These are phyloP conservation scores for Tribolium castaneum DNA, from an alignment of 1,140 invertebrate genomes.

Conservation along the genomic window DNA sequence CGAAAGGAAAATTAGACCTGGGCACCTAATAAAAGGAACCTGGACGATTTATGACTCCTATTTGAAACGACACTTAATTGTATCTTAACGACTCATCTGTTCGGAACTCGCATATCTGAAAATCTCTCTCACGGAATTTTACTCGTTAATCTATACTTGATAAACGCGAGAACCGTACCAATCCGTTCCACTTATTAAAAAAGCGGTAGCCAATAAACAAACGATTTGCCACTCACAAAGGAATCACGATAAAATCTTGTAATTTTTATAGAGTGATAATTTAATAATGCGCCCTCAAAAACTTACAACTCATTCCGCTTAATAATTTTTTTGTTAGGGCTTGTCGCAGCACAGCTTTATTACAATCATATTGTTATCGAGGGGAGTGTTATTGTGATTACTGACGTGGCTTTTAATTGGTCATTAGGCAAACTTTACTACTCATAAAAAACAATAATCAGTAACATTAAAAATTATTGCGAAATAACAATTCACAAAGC, in stretches of 20 bases:
- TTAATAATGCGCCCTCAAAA: neutral
- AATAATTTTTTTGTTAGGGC: conserved; percentile 8
- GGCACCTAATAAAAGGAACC: neutral
- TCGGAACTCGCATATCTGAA: conserved; percentile 15
- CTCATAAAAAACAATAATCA: conserved; percentile 35
- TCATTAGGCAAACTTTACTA: conserved; percentile 19
- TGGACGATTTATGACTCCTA: neutral
- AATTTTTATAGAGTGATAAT: neutral
- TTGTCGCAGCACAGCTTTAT: neutral
- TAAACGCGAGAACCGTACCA: neutral
- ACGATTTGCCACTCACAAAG: neutral
- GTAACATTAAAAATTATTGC: conserved; percentile 18
- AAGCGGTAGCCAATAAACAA: neutral
- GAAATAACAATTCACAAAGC: neutral
- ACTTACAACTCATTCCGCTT: conserved; percentile 6
- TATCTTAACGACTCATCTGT: conserved; percentile 5
- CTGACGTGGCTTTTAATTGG: conserved; percentile 21
- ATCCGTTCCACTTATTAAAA: neutral
- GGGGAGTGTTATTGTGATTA: conserved; percentile 5
- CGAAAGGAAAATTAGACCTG: neutral
- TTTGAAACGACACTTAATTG: conserved; percentile 14
- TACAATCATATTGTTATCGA: neutral
- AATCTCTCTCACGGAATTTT: conserved; percentile 42
- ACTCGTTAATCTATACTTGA: conserved; percentile 38
- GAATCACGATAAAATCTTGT: neutral